Conservation (phyloP, 2,113 vertebrate species). For the Gracilinanus agilis region DNA sequence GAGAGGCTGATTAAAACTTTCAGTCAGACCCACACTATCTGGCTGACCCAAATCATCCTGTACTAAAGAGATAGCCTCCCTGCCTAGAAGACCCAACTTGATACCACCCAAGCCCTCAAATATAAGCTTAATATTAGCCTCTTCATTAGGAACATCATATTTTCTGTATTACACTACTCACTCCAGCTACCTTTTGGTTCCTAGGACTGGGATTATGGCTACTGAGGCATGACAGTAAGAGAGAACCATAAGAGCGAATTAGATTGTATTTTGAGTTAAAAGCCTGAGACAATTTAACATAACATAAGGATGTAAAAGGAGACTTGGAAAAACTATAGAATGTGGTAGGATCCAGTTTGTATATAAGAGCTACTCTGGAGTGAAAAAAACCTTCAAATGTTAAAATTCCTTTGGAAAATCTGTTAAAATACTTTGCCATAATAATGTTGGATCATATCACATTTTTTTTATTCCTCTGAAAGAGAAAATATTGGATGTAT, state of each 20-base stretch:
- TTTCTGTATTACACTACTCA: too few species aligned
- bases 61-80: too few species aligned
- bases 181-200: background rate
- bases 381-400: background rate
- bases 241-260: background rate
- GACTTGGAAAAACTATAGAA: background rate
- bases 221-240: background rate
- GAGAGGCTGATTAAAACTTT: too few species aligned
- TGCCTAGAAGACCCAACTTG: too few species aligned
- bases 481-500: background rate
- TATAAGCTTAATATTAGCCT: too few species aligned
- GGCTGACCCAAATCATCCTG: too few species aligned
- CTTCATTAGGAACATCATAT: too few species aligned
- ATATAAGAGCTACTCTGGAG: background rate
- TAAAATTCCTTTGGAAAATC: slow-evolving; percentile 8
- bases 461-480: slow-evolving; percentile 26
- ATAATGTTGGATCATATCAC: background rate
- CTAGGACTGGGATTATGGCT: background rate
- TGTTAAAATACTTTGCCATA: background rate
- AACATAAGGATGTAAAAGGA: background rate
- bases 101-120: too few species aligned
- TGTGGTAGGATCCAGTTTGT: slow-evolving; percentile 15
- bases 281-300: background rate
- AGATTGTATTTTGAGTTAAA: background rate
- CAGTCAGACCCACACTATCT: too few species aligned